Evolutionary conservation across 92 coral and sea anemone species (phyloP).

Genomic region (Virgularia gustaviana): DNA sequence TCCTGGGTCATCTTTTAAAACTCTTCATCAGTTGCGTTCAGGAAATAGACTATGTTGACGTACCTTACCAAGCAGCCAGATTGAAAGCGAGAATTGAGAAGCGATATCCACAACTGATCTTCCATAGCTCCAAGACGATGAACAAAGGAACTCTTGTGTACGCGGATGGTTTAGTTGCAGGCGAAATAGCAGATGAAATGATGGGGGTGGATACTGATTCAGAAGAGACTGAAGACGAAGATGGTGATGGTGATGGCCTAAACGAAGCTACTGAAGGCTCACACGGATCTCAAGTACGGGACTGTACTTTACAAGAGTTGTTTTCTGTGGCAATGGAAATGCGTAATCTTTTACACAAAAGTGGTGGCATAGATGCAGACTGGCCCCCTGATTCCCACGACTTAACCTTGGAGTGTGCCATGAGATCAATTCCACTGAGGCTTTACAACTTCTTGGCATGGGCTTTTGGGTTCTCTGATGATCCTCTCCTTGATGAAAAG

Average conservation of each 20-base stretch:
- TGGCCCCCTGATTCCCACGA: slow-evolving; percentile 14
- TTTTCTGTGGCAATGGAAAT: slow-evolving; percentile 14
- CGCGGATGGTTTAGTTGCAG: neutral
- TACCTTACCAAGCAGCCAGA: too few species aligned
- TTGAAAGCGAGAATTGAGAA: too few species aligned
- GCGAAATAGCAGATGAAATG: too few species aligned
- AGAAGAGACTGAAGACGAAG: too few species aligned
- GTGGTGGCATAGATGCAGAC: slow-evolving; percentile 21
- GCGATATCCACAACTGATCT: neutral
- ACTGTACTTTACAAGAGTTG: slow-evolving; percentile 8
- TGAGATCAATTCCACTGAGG: neutral
- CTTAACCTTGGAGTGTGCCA: slow-evolving; percentile 7
- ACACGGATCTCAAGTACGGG: slow-evolving; percentile 18
- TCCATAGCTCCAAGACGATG: slow-evolving; percentile 2
- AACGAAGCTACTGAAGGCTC: too few species aligned
- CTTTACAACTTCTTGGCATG: slow-evolving; percentile 27
- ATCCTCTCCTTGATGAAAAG: slow-evolving; percentile 18
- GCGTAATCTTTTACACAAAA: slow-evolving; percentile 9
- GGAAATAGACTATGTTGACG: too few species aligned
- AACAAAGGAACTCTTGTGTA: slow-evolving; percentile 11
- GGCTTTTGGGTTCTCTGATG: slow-evolving; percentile 13
- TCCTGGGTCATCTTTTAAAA: too few species aligned
- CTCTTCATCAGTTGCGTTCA: too few species aligned
- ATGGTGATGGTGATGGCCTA: slow-evolving; percentile 52
- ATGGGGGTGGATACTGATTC: too few species aligned